Percentiles rank a stretch among this genome's conserved stretches.
These are phyloP conservation scores for Pelodytes ibericus DNA, from an alignment of 2,797 vertebrate genomes.

Conservation along the genomic window DNA sequence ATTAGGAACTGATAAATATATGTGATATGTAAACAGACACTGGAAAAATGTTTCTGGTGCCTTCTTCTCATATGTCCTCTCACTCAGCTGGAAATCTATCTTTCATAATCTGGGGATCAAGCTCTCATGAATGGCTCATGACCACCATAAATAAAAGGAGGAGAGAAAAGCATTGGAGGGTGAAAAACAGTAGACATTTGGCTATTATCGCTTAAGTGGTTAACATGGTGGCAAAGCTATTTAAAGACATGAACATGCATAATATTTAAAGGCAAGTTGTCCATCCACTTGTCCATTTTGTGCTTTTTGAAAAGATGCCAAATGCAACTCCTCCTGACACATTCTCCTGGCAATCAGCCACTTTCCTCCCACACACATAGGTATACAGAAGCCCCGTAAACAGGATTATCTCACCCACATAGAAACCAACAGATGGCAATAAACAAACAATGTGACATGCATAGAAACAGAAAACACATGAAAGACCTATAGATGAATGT, in stretches of 20 bases:
- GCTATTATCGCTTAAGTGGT: constrained; percentile 38
- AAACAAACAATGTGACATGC: constrained; percentile 24
- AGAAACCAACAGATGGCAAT: constrained; percentile 40
- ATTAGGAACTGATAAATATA: constrained; percentile 32
- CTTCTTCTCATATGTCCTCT: constrained; percentile 19
- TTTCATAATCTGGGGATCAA: constrained; percentile 17
- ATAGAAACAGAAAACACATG: constrained; percentile 10
- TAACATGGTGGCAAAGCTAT: constrained; percentile 37
- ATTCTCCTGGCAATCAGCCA: constrained; percentile 19
- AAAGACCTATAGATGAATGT: background rate
- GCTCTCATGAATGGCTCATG: constrained; percentile 17
- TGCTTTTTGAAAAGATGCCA: constrained; percentile 12
- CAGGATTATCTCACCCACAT: constrained; percentile 35
- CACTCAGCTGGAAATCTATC: constrained; percentile 30
- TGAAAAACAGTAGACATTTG: constrained; percentile 7
- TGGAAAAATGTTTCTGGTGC: constrained; percentile 17
- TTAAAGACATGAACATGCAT: constrained; percentile 27
- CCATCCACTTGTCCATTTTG: constrained; percentile 4
- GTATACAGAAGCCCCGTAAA: constrained; percentile 39
- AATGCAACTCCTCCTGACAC: constrained; percentile 1
- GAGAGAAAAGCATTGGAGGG: background rate
- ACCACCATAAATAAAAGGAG: constrained; percentile 11
- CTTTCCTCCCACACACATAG: constrained; percentile 32
- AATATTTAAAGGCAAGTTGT: constrained; percentile 2
- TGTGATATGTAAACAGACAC: constrained; percentile 26